These are phyloP conservation scores for Petrocephalus schoutedeni DNA, from an alignment of 2,797 vertebrate species.

Conservation along the genomic window DNA sequence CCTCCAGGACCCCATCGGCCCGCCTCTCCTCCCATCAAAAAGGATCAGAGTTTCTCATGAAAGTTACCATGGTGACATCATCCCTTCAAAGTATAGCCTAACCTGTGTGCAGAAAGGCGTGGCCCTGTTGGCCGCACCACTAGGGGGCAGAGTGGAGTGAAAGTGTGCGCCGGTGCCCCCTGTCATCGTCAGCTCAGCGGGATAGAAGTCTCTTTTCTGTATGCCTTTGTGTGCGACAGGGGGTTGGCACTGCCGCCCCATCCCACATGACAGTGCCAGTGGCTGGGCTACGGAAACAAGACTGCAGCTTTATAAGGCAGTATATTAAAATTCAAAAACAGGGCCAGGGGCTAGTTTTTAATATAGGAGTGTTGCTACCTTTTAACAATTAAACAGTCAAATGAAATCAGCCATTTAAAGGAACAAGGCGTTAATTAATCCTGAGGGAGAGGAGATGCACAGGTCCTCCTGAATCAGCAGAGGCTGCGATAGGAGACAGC, in stretches of 20 bases:
- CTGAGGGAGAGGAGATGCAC: constrained; percentile 36
- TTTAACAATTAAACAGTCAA: constrained; percentile 44
- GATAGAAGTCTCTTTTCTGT: neutral
- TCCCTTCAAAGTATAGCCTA: neutral
- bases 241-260: neutral
- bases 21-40: neutral
- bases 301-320: neutral
- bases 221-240: neutral
- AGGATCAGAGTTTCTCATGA: neutral
- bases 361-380: constrained; percentile 34
- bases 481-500: neutral
- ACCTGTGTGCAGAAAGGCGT: neutral
- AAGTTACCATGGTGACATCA: neutral
- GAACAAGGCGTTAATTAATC: constrained; percentile 32
- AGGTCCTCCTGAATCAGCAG: constrained; percentile 11
- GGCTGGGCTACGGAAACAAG: neutral
- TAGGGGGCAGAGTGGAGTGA: neutral
- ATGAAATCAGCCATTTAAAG: constrained; percentile 27
- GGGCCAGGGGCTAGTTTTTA: constrained; percentile 46
- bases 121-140: neutral
- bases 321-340: constrained; percentile 30
- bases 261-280: neutral
- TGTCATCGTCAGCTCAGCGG: neutral
- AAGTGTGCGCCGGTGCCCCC: neutral
- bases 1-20: neutral